Evolutionary conservation across 2,797 vertebrate species (phyloP), one percentile per base, ranked within the genome.

Genomic region (Chaenodraco wilsoni): DNA sequence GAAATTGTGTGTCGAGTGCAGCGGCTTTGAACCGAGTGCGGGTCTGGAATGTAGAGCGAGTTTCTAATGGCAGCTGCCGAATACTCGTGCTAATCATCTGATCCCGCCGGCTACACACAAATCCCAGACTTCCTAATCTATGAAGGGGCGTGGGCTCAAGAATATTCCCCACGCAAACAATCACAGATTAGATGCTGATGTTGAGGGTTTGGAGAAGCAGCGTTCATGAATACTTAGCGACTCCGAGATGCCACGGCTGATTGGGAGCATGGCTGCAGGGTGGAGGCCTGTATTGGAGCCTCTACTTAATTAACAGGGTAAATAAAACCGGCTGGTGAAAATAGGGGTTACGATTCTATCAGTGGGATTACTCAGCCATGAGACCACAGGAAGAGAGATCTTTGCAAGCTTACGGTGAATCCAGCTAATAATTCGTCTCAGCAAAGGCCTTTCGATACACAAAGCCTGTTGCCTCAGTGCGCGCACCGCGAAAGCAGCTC

Each of bases 381-480:
- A 83, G 79, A 87, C 84, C 81, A 65, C 80, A 82, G 84, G 81
- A 85, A 88, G 79, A 78, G 76, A 77, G 81, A 86, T 71, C 44
- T 67, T 86, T 79, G 72, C 71, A 41, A 79, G 84, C 83, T 85
- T 84, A 73, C 50, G 33, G 72, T 84, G 83, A 86, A 86, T 91
- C 87, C 67, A 85, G 84, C 83, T 85, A 91, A 90, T 92, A 92
- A 93, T 93, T 91, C 90, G 84, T 84, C 87, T 64, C 76, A 60
- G 77, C 84, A 65, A 69, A 82, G 77, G 71, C 73, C 71, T 69
- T 37, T 79, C 64, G 81, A 65, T 59, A 86, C 78, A 86, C 83
- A 83, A 23, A 70, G 81, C 83, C 78, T 69, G 83, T n/a, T 74
- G 77, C 73, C 69, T 86, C 45, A 50, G 48, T 71, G 81, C 64